These are phyloP conservation scores for Pseudomyrmex pallidus DNA, from an alignment of 1,140 invertebrate genomes.

Conservation along the genomic window DNA sequence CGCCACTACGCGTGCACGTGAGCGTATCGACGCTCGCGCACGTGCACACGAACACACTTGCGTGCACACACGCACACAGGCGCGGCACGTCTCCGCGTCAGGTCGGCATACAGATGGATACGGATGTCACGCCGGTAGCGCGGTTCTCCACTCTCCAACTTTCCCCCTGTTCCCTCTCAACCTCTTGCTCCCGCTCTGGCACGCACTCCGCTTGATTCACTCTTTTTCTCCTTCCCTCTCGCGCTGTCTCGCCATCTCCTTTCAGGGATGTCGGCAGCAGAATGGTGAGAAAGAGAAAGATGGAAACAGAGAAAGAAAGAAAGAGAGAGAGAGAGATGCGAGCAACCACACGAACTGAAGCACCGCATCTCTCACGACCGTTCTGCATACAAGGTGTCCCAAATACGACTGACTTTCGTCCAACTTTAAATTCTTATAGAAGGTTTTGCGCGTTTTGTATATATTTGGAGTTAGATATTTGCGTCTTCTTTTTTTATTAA, in stretches of 20 bases:
- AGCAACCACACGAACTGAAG: conserved; percentile 52
- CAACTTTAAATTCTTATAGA: not conserved
- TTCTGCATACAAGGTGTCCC: conserved; percentile 33
- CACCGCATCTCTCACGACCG: conserved; percentile 58
- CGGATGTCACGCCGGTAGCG: conserved; percentile 66
- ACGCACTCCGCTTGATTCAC: conserved; percentile 56
- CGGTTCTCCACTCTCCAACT: conserved; percentile 54
- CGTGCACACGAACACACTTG: not conserved
- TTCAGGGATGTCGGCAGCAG: conserved; percentile 46
- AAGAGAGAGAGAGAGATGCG: conserved; percentile 31
- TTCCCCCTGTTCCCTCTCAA: conserved; percentile 4
- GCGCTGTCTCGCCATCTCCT: conserved; percentile 30
- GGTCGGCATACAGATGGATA: conserved; percentile 68
- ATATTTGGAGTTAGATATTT: no score
- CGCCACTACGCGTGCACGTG: conserved; percentile 18
- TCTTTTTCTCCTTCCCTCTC: conserved; percentile 56
- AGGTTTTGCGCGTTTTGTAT: not conserved
- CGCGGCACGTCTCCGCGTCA: conserved; percentile 53
- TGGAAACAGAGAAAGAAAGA: not conserved
- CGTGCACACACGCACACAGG: not conserved
- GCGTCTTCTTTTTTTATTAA: not conserved
- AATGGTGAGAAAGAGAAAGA: conserved; percentile 26
- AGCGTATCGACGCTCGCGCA: conserved; percentile 40
- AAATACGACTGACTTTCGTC: conserved; percentile 6
- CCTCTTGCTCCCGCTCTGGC: conserved; percentile 29